Evolutionary conservation across 2,888 invertebrate species (phyloP).

Genomic region (Amblyjoppa proteus): DNA sequence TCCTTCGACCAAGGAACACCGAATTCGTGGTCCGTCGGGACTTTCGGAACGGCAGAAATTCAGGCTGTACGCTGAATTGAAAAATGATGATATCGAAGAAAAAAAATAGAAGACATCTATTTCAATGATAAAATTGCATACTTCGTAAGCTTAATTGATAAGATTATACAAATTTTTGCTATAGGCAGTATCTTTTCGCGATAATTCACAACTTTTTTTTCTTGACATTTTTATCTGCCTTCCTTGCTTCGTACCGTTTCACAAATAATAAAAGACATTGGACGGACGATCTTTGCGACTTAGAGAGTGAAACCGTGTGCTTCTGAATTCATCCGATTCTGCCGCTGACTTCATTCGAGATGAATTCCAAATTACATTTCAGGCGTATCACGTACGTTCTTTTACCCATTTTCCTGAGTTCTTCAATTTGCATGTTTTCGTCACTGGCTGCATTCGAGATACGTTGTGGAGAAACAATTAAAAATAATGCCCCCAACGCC

Average conservation of each 20-base stretch:
- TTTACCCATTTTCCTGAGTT: too few relatives aligned
- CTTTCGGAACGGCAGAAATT: constrained; percentile 34
- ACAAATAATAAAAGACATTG: constrained; percentile 2
- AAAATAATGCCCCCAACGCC: too few relatives aligned
- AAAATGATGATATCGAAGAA: not conserved
- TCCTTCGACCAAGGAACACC: not conserved
- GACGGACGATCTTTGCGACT: not conserved
- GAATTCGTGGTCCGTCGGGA: not conserved
- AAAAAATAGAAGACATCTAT: not conserved
- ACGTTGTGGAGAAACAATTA: too few relatives aligned
- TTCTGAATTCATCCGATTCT: too few relatives aligned
- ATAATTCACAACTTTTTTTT: not conserved
- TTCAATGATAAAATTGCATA: not conserved
- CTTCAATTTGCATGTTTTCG: too few relatives aligned
- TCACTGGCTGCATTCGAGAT: too few relatives aligned
- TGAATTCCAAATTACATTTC: too few relatives aligned
- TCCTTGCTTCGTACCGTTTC: not conserved
- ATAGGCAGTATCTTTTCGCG: not conserved
- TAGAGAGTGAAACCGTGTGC: too few relatives aligned
- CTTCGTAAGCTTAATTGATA: not conserved
- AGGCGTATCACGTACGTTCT: too few relatives aligned
- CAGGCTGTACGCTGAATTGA: constrained; percentile 1
- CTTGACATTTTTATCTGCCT: not conserved
- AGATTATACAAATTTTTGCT: not conserved
- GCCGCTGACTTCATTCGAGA: too few relatives aligned